Evolutionary conservation across 2,113 vertebrate species (phyloP).

Genomic region (Dinomys branickii): DNA sequence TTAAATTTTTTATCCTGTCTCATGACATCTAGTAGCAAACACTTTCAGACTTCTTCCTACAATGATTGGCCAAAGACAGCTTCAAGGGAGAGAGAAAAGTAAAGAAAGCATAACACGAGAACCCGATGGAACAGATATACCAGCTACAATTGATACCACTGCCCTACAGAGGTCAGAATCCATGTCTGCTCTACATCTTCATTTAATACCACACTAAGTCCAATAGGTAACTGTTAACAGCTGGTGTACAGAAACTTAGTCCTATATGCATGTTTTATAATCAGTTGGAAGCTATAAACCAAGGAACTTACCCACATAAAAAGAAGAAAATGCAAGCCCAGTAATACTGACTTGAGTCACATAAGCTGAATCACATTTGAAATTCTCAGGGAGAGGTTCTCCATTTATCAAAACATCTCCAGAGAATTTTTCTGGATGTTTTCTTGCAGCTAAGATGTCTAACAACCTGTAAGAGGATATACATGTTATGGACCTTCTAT

Average conservation of each 20-base stretch:
- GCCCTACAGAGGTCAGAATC: background rate
- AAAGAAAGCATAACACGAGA: background rate
- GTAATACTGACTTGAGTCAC: conserved; percentile 92
- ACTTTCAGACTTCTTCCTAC: background rate
- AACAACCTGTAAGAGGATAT: conserved; percentile 82
- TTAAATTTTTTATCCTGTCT: background rate
- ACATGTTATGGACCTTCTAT: background rate
- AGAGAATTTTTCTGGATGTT: conserved; percentile 87
- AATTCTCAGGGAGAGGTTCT: conserved; percentile 92
- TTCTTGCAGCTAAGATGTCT: conserved; percentile 89
- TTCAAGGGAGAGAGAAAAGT: background rate
- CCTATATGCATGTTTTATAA: background rate
- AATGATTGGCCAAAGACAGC: background rate
- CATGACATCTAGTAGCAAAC: background rate
- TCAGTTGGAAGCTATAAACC: background rate
- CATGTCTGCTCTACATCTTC: background rate
- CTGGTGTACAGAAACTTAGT: background rate
- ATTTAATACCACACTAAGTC: background rate
- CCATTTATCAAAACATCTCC: conserved; percentile 93
- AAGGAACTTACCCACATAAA: background rate
- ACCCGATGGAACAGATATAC: background rate
- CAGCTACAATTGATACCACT: background rate
- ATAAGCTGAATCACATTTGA: conserved; percentile 95
- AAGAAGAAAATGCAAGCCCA: background rate
- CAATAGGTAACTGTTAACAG: background rate